Conservation (phyloP, 2,797 vertebrate species). For the Aplochiton taeniatus region DNA sequence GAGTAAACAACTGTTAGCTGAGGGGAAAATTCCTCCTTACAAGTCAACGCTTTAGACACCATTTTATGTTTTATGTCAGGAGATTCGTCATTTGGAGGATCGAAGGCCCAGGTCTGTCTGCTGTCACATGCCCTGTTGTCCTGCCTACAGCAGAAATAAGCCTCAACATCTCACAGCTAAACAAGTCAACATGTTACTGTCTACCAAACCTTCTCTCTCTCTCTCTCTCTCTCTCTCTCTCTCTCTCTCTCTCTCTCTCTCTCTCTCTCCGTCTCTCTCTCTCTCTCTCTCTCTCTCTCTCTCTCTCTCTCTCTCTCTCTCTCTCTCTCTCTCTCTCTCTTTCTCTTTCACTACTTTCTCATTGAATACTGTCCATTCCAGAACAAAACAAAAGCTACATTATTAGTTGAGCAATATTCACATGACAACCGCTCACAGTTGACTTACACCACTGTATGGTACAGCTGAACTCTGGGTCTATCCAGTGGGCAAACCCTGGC, state of each 20-base stretch:
- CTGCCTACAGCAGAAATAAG: slow-evolving; percentile 43
- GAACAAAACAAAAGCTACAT: no score
- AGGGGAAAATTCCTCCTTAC: not conserved
- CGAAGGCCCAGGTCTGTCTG: no score
- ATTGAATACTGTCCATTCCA: no score
- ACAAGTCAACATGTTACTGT: not conserved
- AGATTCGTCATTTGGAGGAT: no score
- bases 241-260: slow-evolving; percentile 7
- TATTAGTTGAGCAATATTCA: no score
- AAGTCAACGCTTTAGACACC: no score
- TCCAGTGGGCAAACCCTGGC: no score
- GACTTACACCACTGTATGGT: no score
- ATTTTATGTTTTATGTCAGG: no score
- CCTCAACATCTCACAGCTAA: slow-evolving; percentile 7
- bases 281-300: not conserved
- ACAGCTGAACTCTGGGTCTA: no score
- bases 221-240: slow-evolving; percentile 4
- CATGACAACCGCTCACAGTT: no score
- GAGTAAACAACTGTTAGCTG: slow-evolving; percentile 26
- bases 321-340: slow-evolving; percentile 13
- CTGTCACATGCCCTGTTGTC: slow-evolving; percentile 30
- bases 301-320: not conserved
- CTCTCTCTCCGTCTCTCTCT: not conserved
- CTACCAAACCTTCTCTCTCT: not conserved
- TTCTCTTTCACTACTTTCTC: slow-evolving; percentile 12